Percentiles rank a stretch among this genome's conserved stretches.
Evolutionary conservation across 2,797 vertebrate species (phyloP).

Genomic region (Pristis pectinata): DNA sequence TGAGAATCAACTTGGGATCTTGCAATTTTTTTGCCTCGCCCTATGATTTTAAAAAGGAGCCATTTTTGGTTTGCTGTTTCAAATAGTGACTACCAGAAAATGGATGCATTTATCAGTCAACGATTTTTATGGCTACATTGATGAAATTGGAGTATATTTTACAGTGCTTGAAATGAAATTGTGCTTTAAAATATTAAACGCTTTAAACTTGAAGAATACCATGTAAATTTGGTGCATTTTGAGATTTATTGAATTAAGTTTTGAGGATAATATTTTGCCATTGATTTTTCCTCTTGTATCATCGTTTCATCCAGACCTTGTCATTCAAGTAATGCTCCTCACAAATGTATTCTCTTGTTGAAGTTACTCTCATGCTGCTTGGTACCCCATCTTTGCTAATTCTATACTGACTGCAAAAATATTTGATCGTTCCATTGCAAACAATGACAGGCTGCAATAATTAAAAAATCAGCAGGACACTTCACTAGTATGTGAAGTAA

Average conservation of each 20-base stretch:
- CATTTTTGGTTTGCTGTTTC: not conserved
- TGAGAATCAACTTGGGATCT: not conserved
- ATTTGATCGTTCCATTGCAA: not conserved
- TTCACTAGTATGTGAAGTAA: not conserved
- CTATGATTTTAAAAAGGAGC: not conserved
- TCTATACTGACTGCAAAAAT: not conserved
- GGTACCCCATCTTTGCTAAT: not conserved
- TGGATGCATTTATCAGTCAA: not conserved
- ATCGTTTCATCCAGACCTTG: not conserved
- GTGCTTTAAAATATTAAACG: conserved; percentile 1
- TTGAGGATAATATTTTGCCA: not conserved
- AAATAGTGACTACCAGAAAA: not conserved
- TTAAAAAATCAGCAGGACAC: not conserved
- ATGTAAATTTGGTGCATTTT: not conserved
- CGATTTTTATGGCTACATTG: not conserved
- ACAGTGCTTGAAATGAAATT: not conserved
- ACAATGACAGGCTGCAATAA: not conserved
- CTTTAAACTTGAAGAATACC: not conserved
- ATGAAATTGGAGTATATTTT: not conserved
- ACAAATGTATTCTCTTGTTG: not conserved
- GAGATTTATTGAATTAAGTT: not conserved
- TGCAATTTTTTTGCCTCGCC: not conserved
- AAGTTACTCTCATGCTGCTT: not conserved
- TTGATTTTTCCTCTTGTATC: not conserved
- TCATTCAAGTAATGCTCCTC: not conserved